phyloP scores from a whole-genome alignment of 2,797 vertebrate species.

The Cyprinella venusta region DNA sequence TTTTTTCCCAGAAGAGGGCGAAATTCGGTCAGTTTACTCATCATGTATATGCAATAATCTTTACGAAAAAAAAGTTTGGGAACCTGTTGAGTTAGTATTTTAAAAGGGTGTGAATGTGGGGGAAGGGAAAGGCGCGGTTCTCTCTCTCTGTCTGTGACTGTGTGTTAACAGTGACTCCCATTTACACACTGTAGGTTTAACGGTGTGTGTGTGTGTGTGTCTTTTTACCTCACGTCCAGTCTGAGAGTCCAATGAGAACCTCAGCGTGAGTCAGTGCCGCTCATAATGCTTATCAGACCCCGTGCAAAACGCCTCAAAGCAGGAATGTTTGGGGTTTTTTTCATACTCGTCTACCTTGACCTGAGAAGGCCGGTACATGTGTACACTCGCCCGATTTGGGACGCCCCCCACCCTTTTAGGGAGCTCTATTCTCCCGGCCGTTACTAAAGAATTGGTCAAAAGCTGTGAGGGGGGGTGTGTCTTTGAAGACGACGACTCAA shows the following conservation, averaged over 20 bases:
- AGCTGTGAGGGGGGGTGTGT: not conserved
- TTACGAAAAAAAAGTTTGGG: conserved; percentile 33
- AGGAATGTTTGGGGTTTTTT: conserved; percentile 62
- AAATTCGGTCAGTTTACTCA: conserved; percentile 10
- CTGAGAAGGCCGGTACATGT: conserved; percentile 63
- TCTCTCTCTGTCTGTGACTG: conserved; percentile 50
- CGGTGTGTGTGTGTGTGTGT: not conserved
- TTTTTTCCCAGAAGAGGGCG: conserved; percentile 13
- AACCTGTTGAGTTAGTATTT: conserved; percentile 80
- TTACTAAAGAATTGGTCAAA: not conserved
- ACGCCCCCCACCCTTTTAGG: not conserved
- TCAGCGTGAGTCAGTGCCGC: conserved; percentile 1
- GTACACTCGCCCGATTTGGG: conserved; percentile 56
- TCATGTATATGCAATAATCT: not conserved
- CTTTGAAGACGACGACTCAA: conserved; percentile 22
- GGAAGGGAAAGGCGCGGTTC: conserved; percentile 69
- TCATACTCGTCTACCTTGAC: conserved; percentile 60
- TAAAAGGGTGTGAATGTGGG: conserved; percentile 66
- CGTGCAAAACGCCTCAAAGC: conserved; percentile 11
- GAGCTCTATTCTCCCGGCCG: not conserved
- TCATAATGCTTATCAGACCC: not conserved
- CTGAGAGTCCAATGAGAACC: conserved; percentile 1
- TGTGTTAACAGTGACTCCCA: conserved; percentile 41
- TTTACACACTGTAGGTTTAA: conserved; percentile 52
- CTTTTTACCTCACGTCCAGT: not conserved